A percentile compares a stretch with the other conserved stretches of the same genome.
These are phyloP conservation scores for Caradrina kadenii DNA, from an alignment of 2,888 invertebrate species.

Conservation along the genomic window DNA sequence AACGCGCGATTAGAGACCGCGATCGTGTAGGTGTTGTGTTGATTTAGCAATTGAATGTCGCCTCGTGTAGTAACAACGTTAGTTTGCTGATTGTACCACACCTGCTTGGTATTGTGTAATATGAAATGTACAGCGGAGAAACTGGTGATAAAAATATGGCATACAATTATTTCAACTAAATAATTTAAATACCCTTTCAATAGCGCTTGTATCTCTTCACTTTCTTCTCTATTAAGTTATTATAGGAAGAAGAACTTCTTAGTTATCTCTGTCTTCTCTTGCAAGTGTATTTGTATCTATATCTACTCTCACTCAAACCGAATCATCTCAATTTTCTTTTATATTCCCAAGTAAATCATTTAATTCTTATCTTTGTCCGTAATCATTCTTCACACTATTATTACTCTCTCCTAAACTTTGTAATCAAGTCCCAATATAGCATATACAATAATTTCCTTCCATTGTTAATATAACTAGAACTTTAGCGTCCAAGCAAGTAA, in stretches of 20 bases:
- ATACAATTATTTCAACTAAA: no score
- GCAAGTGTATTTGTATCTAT: not conserved
- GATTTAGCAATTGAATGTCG: conserved; percentile 40
- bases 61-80: conserved; percentile 16
- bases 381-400: no score
- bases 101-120: not conserved
- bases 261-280: not conserved
- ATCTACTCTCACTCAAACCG: not conserved
- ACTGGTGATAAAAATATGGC: not conserved
- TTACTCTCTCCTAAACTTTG: not conserved
- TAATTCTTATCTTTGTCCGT: not conserved
- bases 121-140: not conserved
- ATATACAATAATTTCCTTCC: not conserved
- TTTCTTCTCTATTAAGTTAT: not conserved
- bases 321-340: not conserved
- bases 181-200: no score
- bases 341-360: not conserved
- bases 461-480: conserved; percentile 9
- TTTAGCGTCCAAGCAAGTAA: conserved; percentile 22
- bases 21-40: conserved; percentile 48
- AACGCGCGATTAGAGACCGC: conserved; percentile 43
- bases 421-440: not conserved
- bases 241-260: not conserved
- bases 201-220: no score
- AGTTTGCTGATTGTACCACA: conserved; percentile 4